A percentile compares a stretch with the other conserved stretches of the same genome.
These are phyloP conservation scores for Ciconia boyciana DNA, from an alignment of 2,113 vertebrate genomes.

Conservation along the genomic window DNA sequence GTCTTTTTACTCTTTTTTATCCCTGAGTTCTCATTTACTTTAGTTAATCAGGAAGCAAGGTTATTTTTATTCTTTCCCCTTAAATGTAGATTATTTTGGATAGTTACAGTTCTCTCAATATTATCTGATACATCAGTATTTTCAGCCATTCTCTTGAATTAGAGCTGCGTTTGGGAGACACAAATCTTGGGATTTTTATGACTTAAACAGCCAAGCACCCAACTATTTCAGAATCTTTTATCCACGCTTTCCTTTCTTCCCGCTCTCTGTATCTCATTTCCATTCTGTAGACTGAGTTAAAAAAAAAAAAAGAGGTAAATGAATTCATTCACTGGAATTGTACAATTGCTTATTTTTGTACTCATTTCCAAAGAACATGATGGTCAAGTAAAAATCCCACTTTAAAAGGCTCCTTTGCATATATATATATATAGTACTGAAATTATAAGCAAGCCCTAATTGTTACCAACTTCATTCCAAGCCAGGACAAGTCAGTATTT, in stretches of 20 bases:
- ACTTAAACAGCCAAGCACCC: not conserved
- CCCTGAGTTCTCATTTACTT: not conserved
- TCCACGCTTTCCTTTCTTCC: not conserved
- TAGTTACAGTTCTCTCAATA: not conserved
- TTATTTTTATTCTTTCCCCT: not conserved
- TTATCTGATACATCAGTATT: not conserved
- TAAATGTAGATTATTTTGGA: not conserved
- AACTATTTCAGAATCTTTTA: not conserved
- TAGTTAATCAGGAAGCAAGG: not conserved
- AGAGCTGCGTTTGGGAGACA: not conserved
- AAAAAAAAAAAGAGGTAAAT: not conserved
- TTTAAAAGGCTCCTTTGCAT: not conserved
- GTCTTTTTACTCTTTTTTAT: not conserved
- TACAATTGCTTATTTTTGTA: slow-evolving; percentile 13
- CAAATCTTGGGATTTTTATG: not conserved
- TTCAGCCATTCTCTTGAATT: not conserved
- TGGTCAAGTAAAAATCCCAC: not conserved
- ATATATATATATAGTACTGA: not conserved
- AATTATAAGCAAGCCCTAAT: not conserved
- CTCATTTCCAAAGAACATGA: not conserved
- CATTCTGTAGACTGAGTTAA: not conserved
- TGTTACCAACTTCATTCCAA: not conserved
- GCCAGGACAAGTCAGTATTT: not conserved
- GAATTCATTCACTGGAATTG: not conserved
- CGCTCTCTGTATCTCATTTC: not conserved